Percentiles rank a stretch among this genome's conserved stretches.
phyloP scores from a whole-genome alignment of 92 coral and sea anemone species.

The Hydrozoanthus gracilis region DNA sequence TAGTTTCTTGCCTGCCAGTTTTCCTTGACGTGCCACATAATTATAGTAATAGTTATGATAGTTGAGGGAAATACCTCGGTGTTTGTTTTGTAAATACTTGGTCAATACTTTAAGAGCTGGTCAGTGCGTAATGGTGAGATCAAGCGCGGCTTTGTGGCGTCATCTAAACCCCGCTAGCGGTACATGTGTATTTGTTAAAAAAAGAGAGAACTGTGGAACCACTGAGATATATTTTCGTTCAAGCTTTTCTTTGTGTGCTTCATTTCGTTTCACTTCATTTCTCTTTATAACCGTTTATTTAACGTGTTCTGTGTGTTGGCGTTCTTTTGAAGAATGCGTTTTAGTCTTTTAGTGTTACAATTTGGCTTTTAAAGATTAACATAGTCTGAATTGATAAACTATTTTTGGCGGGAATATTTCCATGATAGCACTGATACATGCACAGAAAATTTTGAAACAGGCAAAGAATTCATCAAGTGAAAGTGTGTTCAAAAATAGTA shows the following conservation, averaged over 20 bases:
- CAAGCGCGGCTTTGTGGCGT: constrained; percentile 2
- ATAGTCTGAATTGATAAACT: neutral
- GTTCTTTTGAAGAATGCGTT: neutral
- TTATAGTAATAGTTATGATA: neutral
- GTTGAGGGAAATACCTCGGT: neutral
- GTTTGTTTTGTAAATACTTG: constrained; percentile 30
- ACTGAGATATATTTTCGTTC: neutral
- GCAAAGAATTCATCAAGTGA: constrained; percentile 32
- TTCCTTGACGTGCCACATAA: neutral
- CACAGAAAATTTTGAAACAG: neutral
- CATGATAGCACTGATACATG: neutral
- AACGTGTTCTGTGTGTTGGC: neutral
- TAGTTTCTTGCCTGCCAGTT: neutral
- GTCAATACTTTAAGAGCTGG: neutral
- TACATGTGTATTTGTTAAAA: neutral
- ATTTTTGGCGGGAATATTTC: neutral
- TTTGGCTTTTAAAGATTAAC: neutral
- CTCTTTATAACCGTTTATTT: neutral
- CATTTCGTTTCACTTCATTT: neutral
- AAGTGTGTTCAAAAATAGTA: constrained; percentile 24
- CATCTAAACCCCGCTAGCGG: neutral
- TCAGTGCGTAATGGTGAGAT: neutral
- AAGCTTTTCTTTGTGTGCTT: neutral
- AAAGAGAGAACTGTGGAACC: neutral
- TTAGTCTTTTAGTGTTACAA: neutral